Base-by-base conservation (phyloP, 2,888 invertebrate species). In the Sphaerophoria rueppellii region DNA sequence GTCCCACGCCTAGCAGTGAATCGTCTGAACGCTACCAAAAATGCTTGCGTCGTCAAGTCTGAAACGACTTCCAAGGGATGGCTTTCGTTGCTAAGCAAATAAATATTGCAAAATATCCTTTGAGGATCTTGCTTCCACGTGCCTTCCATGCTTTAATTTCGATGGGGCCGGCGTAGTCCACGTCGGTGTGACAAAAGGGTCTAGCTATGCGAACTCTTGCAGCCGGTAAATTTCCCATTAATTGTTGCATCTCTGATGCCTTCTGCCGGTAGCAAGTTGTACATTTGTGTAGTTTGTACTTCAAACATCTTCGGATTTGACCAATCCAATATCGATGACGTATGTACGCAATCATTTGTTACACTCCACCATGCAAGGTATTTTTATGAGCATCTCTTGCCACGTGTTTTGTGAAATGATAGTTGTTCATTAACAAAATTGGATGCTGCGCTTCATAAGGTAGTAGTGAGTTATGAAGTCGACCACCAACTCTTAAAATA, bases 11-110 rank as follows among this genome's bases (percentile, higher is more conserved):
- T 77, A 4, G 46, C 32, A 6, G 37, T 35, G 9, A 70, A 70
- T 32, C 55, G 24, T 14, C 77, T 87, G 87, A 1, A 89, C 24
- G 43, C 43, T 9, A 9, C 43, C 43, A 43, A 9, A 60, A 89
- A 89, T 0, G 86, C 79, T 12, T 87, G 81, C 0, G 88, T 87
- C 0, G 87, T 73, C 12, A 89, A 72, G 9, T 86, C 83, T 0
- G 86, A 83, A 2, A 88, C 88, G 5, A 87, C 16, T 74, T 89
- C 89, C 5, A 89, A 46, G 14, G 88, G 4, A 88, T 50, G 0
- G 89, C 89, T 60, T 87, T 88, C 0, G 88, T 88, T 6, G 87
- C 69, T 67, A 86, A 86, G 69, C 88, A 88, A 0, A 88, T 69
- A 58, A 87, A 88, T 12, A 87, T n/a, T 11, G 86, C 82, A 32